Conservation (phyloP, 2,888 invertebrate species). For the Heteromurus nitidus region DNA sequence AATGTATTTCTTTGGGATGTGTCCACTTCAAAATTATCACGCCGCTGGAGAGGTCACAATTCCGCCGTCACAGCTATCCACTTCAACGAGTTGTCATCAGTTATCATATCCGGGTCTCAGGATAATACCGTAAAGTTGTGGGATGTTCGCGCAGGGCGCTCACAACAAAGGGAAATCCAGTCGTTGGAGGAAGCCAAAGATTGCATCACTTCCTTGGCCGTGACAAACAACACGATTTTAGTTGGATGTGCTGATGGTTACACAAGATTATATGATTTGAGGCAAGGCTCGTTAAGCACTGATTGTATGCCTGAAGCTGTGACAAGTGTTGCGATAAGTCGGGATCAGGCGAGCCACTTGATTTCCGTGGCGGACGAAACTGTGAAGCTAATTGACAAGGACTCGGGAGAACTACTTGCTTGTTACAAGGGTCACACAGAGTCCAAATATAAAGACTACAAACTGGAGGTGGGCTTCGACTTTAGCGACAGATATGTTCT, state of each 20-base stretch:
- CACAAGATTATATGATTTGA: constrained; percentile 91
- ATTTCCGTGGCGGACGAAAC: constrained; percentile 89
- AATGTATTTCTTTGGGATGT: constrained; percentile 98
- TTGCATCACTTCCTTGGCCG: constrained; percentile 78
- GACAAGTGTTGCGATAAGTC: constrained; percentile 88
- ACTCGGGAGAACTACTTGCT: constrained; percentile 84
- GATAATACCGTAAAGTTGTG: constrained; percentile 95
- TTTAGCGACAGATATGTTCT: constrained; percentile 89
- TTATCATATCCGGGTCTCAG: constrained; percentile 89
- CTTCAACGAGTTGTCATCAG: constrained; percentile 95
- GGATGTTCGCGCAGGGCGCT: constrained; percentile 82
- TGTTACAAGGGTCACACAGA: constrained; percentile 87
- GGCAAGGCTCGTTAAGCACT: constrained; percentile 87
- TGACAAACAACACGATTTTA: constrained; percentile 92
- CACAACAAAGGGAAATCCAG: constrained; percentile 74
- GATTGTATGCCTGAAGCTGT: constrained; percentile 92
- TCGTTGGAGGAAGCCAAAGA: constrained; percentile 94
- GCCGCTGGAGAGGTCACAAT: constrained; percentile 91
- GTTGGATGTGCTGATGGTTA: constrained; percentile 93
- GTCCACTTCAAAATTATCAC: constrained; percentile 88
- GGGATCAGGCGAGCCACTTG: constrained; percentile 94
- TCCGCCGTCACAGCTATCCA: constrained; percentile 89
- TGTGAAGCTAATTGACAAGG: constrained; percentile 91
- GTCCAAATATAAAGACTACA: constrained; percentile 69
- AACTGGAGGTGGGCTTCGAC: constrained; percentile 76